phyloP scores from a whole-genome alignment of 2,797 vertebrate genomes.

The Hydrocynus forskahlii region DNA sequence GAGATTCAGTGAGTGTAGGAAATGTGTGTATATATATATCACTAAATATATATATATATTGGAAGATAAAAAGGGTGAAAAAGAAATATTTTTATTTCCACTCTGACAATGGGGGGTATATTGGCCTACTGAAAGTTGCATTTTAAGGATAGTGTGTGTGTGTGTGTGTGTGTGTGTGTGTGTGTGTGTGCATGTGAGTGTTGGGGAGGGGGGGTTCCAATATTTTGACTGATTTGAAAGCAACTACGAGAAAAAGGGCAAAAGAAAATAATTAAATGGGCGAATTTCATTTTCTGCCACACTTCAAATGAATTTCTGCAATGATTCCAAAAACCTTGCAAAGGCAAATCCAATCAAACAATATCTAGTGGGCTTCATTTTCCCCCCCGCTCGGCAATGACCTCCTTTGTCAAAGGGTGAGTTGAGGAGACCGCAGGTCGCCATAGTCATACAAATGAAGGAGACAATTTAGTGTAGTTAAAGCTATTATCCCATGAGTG shows the following conservation, averaged over 20 bases:
- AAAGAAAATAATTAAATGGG: conserved; percentile 84
- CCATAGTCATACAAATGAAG: conserved; percentile 81
- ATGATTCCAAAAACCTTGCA: conserved; percentile 84
- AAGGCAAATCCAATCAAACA: conserved; percentile 87
- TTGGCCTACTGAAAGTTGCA: conserved; percentile 70
- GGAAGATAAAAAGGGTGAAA: conserved; percentile 49
- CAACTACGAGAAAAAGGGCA: conserved; percentile 61
- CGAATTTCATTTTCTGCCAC: conserved; percentile 82
- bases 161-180: conserved; percentile 10
- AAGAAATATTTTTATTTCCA: conserved; percentile 56
- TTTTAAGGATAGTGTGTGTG: conserved; percentile 63
- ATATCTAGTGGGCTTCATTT: conserved; percentile 84
- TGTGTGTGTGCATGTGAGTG: no score
- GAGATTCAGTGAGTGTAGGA: conserved; percentile 2
- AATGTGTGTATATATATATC: background rate
- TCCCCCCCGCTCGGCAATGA: conserved; percentile 75
- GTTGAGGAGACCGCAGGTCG: conserved; percentile 76
- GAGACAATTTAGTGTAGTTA: conserved; percentile 83
- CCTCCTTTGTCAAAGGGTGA: conserved; percentile 84
- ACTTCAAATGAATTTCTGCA: conserved; percentile 86
- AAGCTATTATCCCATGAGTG: conserved; percentile 80
- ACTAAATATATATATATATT: background rate
- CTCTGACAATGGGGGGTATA: conserved; percentile 63
- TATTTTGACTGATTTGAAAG: conserved; percentile 59
- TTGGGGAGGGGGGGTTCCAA: conserved; percentile 41